Base-by-base conservation (phyloP, 2,797 vertebrate genomes). In the Erithacus rubecula region DNA sequence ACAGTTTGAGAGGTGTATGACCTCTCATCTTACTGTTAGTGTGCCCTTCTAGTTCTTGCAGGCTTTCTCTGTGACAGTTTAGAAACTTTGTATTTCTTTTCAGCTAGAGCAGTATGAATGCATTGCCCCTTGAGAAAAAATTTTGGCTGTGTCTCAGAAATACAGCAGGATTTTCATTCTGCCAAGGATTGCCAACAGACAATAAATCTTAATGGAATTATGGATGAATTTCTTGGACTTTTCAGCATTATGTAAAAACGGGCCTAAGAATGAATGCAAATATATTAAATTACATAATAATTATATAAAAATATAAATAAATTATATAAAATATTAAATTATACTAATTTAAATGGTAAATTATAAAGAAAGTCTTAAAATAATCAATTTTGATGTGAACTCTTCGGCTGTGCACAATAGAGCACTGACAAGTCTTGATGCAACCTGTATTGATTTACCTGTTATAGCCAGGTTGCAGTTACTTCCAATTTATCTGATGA, bases 141-240 rank as follows among this genome's bases (percentile, higher is more conserved):
- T 4, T 32, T 23, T 84, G 41, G 11, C 67, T 24, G 15, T 55
- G 15, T 74, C 36, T 87, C 82, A 77, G 52, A 89, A 86, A 49
- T 17, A 62, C 68, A 77, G 67, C 67, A 71, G 26, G 74, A 79
- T 85, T 95, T 93, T 94, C 36, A 37, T 90, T 95, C 86, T 94
- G 81, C 58, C 88, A 52, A 24, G 63, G 56, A 87, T 8, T 93
- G 53, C 32, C 56, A 89, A 37, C 22, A 84, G 68, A 87, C 47
- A 81, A 59, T 79, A 82, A 93, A 65, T 93, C 59, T 75, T 49
- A 65, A 43, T 71, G 43, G 65, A 83, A 82, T 95, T 88, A 93
- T 47, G 26, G 21, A 67, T 34, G 39, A 94, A 70, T 75, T 89
- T 53, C 64, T 89, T 90, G 51, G 93, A 64, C 55, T 92, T 80